Base-by-base conservation (phyloP, 2,113 vertebrate species). In the Microtus pennsylvanicus region DNA sequence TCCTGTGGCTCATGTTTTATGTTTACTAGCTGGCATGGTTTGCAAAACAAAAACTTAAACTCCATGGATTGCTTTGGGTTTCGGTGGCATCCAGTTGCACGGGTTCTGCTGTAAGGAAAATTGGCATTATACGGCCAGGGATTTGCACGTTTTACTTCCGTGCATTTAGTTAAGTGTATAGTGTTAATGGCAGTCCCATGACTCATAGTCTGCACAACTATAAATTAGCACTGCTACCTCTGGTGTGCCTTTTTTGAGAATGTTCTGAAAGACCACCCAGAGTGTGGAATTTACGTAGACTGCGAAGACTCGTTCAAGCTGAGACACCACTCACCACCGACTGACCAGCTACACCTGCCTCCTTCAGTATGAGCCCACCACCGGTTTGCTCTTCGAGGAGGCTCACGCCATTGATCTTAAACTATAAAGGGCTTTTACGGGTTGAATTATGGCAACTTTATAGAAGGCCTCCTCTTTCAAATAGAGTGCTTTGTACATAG, bases 111-210 rank as follows among this genome's bases (percentile, higher is more conserved):
- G 28, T 90, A 72, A 93, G 76, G 50, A 89, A 72, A 85, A 58
- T 77, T 94, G 77, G 58, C 88, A 94, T 92, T 96, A 58, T 93
- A 77, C 17, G 76, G 87, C 75, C 80, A 58, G 75, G 89, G 93
- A 92, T 96, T 97, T 96, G 80, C 93, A 96, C 86, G 12, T 93
- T 97, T 96, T 90, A 90, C 50, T 80, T 94, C 83, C 72, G 19
- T 92, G 80, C 87, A 76, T 85, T 97, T 74, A 94, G 74, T 95
- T 91, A 94, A 95, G 81, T 86, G 55, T 94, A 78, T 55, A 85
- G 93, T 97, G 96, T 98, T 96, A 96, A 96, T 96, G 90, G 93
- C 87, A 85, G 74, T 82, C 17, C 74, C 80, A 85, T 97, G 97
- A 97, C 87, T 97, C 96, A 90, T 87, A 42, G 92, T 96, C 97